phyloP scores from a whole-genome alignment of 1,140 invertebrate species.

The Acromyrmex heyeri region DNA sequence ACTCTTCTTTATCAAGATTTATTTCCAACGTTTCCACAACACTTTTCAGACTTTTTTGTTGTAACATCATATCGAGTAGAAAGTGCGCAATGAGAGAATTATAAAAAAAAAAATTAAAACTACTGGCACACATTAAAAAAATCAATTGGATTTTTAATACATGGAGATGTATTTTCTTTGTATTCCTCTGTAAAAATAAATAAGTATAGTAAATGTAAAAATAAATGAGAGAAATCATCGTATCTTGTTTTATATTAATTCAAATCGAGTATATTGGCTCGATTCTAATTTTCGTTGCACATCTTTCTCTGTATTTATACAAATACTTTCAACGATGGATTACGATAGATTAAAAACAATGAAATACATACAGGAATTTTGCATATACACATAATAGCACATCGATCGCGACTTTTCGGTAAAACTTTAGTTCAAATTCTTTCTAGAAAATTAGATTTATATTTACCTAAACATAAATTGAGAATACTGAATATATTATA shows the following conservation, averaged over 20 bases:
- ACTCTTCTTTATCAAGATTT: background rate
- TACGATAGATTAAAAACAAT: conserved; percentile 36
- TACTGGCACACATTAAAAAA: background rate
- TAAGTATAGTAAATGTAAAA: background rate
- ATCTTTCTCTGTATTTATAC: conserved; percentile 29
- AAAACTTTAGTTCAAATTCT: conserved; percentile 43
- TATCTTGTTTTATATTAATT: conserved; percentile 12
- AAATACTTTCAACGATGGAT: conserved; percentile 64
- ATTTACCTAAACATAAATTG: conserved; percentile 54
- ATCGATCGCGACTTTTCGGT: conserved; percentile 12
- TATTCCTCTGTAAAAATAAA: background rate
- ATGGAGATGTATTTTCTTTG: conserved; percentile 1
- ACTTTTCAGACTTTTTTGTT: conserved; percentile 5
- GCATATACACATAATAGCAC: conserved; percentile 36
- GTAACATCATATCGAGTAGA: background rate
- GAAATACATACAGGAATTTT: conserved; percentile 49
- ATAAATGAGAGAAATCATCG: background rate
- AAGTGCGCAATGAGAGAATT: conserved; percentile 33
- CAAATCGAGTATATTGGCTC: background rate
- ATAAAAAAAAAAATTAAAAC: background rate
- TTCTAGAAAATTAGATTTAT: conserved; percentile 58
- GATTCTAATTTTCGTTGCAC: conserved; percentile 17
- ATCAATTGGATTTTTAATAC: background rate
- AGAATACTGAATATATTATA: conserved; percentile 65
- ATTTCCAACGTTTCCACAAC: background rate